Conservation (phyloP, 2,113 vertebrate species). For the Ailurus styani region DNA sequence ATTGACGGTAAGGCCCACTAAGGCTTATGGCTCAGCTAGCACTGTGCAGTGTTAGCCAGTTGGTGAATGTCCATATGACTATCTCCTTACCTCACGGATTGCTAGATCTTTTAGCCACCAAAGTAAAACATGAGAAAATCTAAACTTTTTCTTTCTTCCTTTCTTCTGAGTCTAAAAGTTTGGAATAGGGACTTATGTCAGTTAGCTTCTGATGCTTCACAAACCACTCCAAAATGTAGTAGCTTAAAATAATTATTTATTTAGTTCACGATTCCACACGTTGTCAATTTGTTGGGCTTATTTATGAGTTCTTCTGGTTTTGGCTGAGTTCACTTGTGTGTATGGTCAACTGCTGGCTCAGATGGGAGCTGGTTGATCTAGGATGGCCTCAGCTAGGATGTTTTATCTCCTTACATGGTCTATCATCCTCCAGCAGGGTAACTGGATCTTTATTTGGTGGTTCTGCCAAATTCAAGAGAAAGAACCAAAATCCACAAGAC, state of each 20-base stretch:
- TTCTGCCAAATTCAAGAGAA: not conserved
- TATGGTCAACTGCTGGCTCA: not conserved
- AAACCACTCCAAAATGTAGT: not conserved
- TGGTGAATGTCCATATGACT: not conserved
- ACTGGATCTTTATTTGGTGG: not conserved
- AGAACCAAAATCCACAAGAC: not conserved
- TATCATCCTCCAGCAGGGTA: not conserved
- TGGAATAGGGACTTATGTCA: not conserved
- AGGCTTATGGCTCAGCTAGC: not conserved
- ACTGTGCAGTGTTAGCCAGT: not conserved
- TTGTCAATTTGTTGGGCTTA: not conserved
- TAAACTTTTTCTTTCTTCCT: not conserved
- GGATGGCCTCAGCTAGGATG: not conserved
- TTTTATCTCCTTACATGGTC: too few species aligned
- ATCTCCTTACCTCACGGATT: fast-evolving
- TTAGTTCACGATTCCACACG: not conserved
- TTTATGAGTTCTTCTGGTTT: not conserved
- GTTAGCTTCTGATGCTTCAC: not conserved
- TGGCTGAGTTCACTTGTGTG: not conserved
- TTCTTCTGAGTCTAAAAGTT: not conserved
- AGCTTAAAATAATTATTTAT: not conserved
- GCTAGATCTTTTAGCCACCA: not conserved
- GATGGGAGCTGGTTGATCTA: not conserved
- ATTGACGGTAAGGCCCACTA: not conserved
- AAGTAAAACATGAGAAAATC: not conserved